Evolutionary conservation across 2,797 vertebrate genomes (phyloP).

Genomic region (Anniella stebbinsi): DNA sequence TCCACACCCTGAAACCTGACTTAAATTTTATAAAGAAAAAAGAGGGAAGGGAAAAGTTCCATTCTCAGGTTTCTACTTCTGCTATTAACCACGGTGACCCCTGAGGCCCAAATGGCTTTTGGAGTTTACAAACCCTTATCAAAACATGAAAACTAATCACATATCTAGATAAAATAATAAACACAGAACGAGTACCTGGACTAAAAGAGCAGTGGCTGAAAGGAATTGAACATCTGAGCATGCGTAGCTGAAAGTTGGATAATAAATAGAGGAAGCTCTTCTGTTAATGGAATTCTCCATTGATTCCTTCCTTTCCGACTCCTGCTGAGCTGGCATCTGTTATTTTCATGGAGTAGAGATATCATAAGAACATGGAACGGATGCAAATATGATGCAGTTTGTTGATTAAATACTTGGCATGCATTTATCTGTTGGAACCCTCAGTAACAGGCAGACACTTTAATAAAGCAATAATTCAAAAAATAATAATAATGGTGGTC

Average conservation of each 20-base stretch:
- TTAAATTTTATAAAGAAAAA: not conserved
- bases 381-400: conserved; percentile 71
- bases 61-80: not conserved
- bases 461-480: conserved; percentile 71
- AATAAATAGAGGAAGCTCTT: conserved; percentile 66
- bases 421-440: conserved; percentile 64
- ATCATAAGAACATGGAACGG: conserved; percentile 57
- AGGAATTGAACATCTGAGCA: conserved; percentile 47
- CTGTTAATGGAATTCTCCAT: conserved; percentile 66
- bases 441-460: conserved; percentile 59
- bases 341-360: conserved; percentile 61
- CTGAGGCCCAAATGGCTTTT: not conserved
- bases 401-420: conserved; percentile 72
- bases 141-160: conserved; percentile 44
- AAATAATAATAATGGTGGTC: conserved; percentile 50
- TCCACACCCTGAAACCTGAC: not conserved
- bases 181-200: conserved; percentile 42
- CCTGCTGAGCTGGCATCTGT: conserved; percentile 71
- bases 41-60: not conserved
- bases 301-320: conserved; percentile 64
- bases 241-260: conserved; percentile 74
- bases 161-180: conserved; percentile 11
- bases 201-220: conserved; percentile 43
- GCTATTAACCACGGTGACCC: not conserved
- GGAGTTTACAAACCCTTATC: not conserved